Conservation (phyloP, 2,888 invertebrate species). For the Galeruca laticollis region DNA sequence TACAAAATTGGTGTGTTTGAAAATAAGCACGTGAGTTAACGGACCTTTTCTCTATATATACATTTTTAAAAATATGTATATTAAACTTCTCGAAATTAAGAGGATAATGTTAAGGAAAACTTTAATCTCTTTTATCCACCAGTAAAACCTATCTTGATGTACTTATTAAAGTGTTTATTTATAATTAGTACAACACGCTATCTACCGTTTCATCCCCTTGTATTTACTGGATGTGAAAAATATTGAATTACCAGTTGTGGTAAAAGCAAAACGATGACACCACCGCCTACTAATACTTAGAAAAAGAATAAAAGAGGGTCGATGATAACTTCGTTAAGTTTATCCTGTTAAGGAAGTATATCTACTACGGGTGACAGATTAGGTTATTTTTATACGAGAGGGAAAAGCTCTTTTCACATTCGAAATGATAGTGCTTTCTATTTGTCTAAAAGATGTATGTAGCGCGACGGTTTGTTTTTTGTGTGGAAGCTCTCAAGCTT, state of each 20-base stretch:
- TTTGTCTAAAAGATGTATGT: slow-evolving; percentile 33
- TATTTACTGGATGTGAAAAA: slow-evolving; percentile 18
- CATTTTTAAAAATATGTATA: too few relatives aligned
- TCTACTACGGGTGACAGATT: slow-evolving; percentile 36
- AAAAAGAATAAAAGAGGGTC: slow-evolving; percentile 32
- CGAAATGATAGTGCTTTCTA: slow-evolving; percentile 29
- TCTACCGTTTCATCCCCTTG: background rate
- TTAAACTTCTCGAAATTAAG: too few relatives aligned
- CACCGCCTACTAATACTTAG: slow-evolving; percentile 24
- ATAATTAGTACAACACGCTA: background rate
- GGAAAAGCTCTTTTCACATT: slow-evolving; percentile 21
- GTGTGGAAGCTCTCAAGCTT: slow-evolving; percentile 26
- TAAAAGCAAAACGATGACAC: slow-evolving; percentile 35
- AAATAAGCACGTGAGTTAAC: too few relatives aligned
- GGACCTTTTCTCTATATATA: too few relatives aligned
- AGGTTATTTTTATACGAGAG: slow-evolving; percentile 34
- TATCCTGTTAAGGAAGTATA: slow-evolving; percentile 34
- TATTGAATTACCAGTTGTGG: slow-evolving; percentile 39
- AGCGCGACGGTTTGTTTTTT: slow-evolving; percentile 26
- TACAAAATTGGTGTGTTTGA: too few relatives aligned
- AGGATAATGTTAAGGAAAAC: too few relatives aligned
- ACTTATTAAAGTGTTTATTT: too few relatives aligned
- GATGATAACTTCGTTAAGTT: slow-evolving; percentile 40
- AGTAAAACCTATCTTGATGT: too few relatives aligned
- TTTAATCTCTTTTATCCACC: too few relatives aligned